These are phyloP conservation scores for Henricia sp. DNA, from an alignment of 53 echinoderm and acorn worm species.

Conservation along the genomic window DNA sequence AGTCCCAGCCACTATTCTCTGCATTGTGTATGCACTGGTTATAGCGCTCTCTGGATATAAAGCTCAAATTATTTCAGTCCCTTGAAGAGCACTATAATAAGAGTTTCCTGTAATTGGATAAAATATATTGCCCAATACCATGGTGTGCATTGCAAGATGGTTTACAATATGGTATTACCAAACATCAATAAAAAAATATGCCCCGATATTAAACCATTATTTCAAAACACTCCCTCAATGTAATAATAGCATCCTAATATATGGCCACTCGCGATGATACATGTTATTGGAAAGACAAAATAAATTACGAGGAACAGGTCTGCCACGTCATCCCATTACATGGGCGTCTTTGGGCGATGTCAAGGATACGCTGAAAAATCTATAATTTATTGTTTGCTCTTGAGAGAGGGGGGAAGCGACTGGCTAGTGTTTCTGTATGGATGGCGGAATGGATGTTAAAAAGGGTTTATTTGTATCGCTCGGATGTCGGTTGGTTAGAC, in stretches of 20 bases:
- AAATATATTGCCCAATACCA: too few relatives aligned
- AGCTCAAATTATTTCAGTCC: too few relatives aligned
- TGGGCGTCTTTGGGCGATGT: slow-evolving; percentile 17
- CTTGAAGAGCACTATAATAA: too few relatives aligned
- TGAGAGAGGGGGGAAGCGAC: not conserved
- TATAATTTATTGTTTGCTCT: slow-evolving; percentile 22
- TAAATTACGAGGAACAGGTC: slow-evolving; percentile 5
- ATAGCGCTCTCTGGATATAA: too few relatives aligned
- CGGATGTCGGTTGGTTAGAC: not conserved
- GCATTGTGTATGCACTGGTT: too few relatives aligned
- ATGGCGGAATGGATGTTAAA: not conserved
- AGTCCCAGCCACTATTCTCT: too few relatives aligned
- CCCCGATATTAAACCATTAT: not conserved
- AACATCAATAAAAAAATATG: too few relatives aligned
- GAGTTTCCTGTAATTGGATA: too few relatives aligned
- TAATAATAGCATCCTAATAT: not conserved
- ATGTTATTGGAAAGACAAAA: not conserved
- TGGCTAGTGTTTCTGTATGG: slow-evolving; percentile 27
- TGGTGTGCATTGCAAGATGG: too few relatives aligned
- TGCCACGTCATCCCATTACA: not conserved
- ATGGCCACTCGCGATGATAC: not conserved
- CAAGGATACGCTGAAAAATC: slow-evolving; percentile 40
- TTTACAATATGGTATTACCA: too few relatives aligned
- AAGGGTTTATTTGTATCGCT: not conserved
- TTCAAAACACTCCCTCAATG: not conserved